Evolutionary conservation across 2,888 invertebrate genomes (phyloP), one percentile per base, ranked within the genome.

Genomic region (Neoitamus cyanurus): DNA sequence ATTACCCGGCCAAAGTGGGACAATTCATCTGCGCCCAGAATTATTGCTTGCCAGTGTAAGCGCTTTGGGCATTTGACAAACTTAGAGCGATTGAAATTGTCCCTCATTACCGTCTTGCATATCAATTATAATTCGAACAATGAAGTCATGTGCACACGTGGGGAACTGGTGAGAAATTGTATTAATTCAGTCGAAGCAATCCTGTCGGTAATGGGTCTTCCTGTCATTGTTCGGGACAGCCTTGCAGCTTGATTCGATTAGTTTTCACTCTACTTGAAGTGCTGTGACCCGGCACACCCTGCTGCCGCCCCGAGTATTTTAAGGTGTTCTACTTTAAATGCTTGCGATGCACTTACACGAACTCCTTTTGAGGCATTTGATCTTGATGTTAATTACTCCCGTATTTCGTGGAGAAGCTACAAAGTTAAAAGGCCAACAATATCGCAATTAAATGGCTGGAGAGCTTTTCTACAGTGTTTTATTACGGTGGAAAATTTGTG

Each of bases 31-130:
- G 25, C 13, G 11, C 58, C 28, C 28, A 78, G 20, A 48, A 31
- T 78, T 78, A 78, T 78, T 78, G 78, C 78, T 78, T 48, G 31
- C 31, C 78, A 58, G 78, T 31, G 78, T 78, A 46, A 48, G 48
- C 25, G 78, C n/a, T 34, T 28, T 9, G 5, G 78, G 78, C 42
- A 31, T 78, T 78, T 78, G 78, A 48, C 48, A 78, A 78, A 78
- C 48, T 20, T 34, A 48, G 31, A 13, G 78, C 15, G 48, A 46
- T 48, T 31, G 78, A 78, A 78, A 78, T 78, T 48, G 78, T 78
- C 58, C 34, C 31, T 48, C 31, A 77, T 77, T 77, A 46, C 28
- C 20, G 46, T 28, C 30, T 31, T 78, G 48, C 78, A 78, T 48
- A 78, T 78, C 48, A 78, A 78, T 78, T 78, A 78, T 15, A 9